Evolutionary conservation across 2,113 vertebrate genomes (phyloP), one percentile per base, ranked within the genome.

Genomic region (Macroglossus sobrinus): DNA sequence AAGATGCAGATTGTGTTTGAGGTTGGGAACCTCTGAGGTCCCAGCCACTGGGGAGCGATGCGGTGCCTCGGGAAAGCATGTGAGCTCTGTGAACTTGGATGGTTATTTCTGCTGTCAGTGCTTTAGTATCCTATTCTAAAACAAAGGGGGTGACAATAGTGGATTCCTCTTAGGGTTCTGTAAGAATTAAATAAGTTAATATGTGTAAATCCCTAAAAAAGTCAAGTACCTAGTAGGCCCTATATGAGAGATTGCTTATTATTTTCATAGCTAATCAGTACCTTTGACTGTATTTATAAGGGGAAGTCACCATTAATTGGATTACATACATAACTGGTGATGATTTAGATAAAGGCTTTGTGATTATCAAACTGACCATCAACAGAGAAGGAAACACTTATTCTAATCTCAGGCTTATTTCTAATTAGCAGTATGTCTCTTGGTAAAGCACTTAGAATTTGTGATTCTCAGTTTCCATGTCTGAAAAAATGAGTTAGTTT

Each of bases 381-480:
- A 89, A n/a, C 4, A 55, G 26, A 78, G 7, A 80, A 81, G 22
- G 21, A 84, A 21, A 43, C 43, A 64, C 35, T 16, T 35, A 38
- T 86, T 75, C n/a, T 86, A 84, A 91, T 86, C 4, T 38, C 61
- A 71, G 55, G 16, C 26, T 84, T 80, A 14, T 78, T 84, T 76
- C 66, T 92, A 91, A 92, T 85, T 92, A 96, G 43, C 35, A 72
- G 19, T 55, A 43, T 93, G 68, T 91, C 63, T 78, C 63, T 84
- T 84, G 87, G 64, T 79, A 88, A 59, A 72, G 43, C 71, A 94
- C 75, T 92, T 89, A 89, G 63, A 74, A 30, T 21, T 57, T 94
- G 35, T 84, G 55, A 88, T 14, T 63, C 66, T 90, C 61, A 95
- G 72, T 92, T 97, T 96, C 66, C 88, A 86, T 68, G 82, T 81